A percentile compares a stretch with the other conserved stretches of the same genome.
These are phyloP conservation scores for Germaria angustata DNA, from an alignment of 2,888 invertebrate genomes.

Conservation along the genomic window DNA sequence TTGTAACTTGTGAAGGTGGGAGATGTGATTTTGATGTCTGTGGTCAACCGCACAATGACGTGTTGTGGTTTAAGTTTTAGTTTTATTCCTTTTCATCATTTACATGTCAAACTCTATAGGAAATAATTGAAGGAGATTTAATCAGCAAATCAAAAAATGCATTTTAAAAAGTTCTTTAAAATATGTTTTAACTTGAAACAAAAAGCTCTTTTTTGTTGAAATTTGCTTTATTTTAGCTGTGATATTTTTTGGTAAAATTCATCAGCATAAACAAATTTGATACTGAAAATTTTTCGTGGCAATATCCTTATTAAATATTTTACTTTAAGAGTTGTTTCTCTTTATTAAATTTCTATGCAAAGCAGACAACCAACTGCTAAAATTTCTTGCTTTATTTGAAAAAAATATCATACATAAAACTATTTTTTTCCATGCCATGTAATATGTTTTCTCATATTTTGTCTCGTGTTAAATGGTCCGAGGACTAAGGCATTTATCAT, in stretches of 20 bases:
- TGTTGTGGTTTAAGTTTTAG: constrained; percentile 61
- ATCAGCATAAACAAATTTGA: too few species aligned
- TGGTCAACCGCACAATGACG: constrained; percentile 63
- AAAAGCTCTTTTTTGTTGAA: too few species aligned
- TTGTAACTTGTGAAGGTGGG: not conserved
- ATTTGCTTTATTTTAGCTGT: too few species aligned
- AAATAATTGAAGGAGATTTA: constrained; percentile 11
- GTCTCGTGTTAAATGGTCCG: constrained; percentile 57
- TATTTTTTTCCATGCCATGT: not conserved
- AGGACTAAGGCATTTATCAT: constrained; percentile 52
- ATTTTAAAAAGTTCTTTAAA: too few species aligned
- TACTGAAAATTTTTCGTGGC: too few species aligned
- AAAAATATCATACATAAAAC: not conserved
- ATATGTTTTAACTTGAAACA: too few species aligned
- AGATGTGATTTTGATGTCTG: constrained; percentile 52
- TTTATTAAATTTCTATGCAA: too few species aligned
- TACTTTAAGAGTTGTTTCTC: too few species aligned
- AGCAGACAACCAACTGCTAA: constrained; percentile 31
- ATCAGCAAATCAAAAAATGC: not conserved
- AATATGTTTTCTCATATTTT: constrained; percentile 34
- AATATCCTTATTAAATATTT: too few species aligned
- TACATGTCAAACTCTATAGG: constrained; percentile 55
- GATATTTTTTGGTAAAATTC: too few species aligned
- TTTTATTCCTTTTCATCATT: constrained; percentile 55
- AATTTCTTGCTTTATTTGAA: constrained; percentile 49